Percentiles rank a stretch among this genome's conserved stretches.
Conservation (phyloP, 2,888 invertebrate species). For the Ophioninae sp. region DNA sequence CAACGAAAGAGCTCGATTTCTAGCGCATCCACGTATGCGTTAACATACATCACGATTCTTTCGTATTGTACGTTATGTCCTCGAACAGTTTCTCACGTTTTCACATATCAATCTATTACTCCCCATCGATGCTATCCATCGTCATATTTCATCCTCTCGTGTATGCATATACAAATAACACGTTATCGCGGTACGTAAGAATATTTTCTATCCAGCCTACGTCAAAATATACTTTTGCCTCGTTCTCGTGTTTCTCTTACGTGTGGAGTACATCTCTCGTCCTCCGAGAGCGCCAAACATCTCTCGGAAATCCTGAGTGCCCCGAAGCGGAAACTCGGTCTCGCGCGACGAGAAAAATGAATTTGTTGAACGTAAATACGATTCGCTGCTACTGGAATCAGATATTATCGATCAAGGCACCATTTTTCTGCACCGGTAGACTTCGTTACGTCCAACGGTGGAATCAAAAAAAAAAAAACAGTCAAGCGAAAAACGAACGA, state of each 20-base stretch:
- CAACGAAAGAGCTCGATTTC: conserved; percentile 37
- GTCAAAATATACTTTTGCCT: neutral
- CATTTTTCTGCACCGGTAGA: too few species aligned
- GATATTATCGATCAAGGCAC: neutral
- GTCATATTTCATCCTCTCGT: conserved; percentile 41
- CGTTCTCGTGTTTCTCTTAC: neutral
- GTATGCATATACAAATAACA: conserved; percentile 19
- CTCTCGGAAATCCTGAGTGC: conserved; percentile 34
- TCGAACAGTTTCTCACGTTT: conserved; percentile 18
- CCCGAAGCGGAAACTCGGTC: conserved; percentile 32
- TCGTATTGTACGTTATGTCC: conserved; percentile 22
- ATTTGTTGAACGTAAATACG: conserved; percentile 19
- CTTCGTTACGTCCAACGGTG: too few species aligned
- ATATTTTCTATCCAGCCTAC: conserved; percentile 28
- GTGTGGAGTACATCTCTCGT: conserved; percentile 24
- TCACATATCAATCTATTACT: conserved; percentile 58
- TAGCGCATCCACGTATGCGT: conserved; percentile 5
- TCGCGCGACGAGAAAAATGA: conserved; percentile 32
- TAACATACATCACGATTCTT: conserved; percentile 17
- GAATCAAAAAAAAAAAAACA: neutral
- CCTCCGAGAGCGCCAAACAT: conserved; percentile 34
- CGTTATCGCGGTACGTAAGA: conserved; percentile 9
- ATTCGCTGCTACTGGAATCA: conserved; percentile 7
- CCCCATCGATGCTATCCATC: conserved; percentile 48
- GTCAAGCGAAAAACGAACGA: neutral